Conservation (phyloP, 1,140 invertebrate genomes). For the Scaptomyza pallida region DNA sequence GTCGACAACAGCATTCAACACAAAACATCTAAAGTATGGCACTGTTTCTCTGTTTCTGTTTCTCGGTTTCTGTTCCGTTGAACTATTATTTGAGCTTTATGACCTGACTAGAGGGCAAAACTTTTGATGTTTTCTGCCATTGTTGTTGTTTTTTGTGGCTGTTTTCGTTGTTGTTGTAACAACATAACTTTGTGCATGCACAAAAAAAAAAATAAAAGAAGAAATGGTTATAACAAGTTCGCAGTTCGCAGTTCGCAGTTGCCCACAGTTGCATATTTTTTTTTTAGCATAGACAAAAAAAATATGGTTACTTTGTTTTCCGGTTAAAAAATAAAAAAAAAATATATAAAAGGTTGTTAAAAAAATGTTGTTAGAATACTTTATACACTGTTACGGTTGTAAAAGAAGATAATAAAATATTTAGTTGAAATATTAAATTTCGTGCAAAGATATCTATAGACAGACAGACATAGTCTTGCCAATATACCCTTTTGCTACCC, state of each 20-base stretch:
- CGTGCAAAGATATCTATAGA: too few relatives aligned
- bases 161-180: conserved; percentile 31
- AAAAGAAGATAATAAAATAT: background rate
- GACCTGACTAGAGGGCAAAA: conserved; percentile 5
- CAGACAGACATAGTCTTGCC: too few relatives aligned
- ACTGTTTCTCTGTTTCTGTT: background rate
- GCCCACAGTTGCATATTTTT: too few relatives aligned
- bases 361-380: too few relatives aligned
- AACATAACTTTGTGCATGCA: conserved; percentile 38
- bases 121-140: conserved; percentile 8
- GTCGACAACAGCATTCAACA: background rate
- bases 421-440: too few relatives aligned
- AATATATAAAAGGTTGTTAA: background rate
- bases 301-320: conserved; percentile 46
- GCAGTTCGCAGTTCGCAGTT: conserved; percentile 10
- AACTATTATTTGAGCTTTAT: conserved; percentile 31
- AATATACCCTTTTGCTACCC: background rate
- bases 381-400: background rate
- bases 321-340: conserved; percentile 23
- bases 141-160: too few relatives aligned
- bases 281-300: conserved; percentile 36
- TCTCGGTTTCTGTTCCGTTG: conserved; percentile 2
- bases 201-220: conserved; percentile 17
- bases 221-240: conserved; percentile 4
- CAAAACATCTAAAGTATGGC: conserved; percentile 1